phyloP scores from a whole-genome alignment of 2,888 invertebrate genomes.

The Ochropleura plecta region DNA sequence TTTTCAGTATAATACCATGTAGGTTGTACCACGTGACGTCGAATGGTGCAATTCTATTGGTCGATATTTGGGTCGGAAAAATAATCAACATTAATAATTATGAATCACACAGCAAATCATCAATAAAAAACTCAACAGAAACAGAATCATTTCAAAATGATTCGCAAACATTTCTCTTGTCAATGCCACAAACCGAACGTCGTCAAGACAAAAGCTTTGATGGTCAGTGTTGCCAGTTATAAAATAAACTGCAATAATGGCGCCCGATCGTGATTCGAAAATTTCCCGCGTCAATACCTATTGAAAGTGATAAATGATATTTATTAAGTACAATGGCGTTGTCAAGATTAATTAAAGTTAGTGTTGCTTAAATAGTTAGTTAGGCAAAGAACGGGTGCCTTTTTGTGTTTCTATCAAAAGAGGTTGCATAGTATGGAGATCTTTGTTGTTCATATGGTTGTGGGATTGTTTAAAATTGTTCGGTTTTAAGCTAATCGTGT shows the following conservation, averaged over 20 bases:
- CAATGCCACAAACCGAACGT: slow-evolving; percentile 71
- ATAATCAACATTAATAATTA: slow-evolving; percentile 54
- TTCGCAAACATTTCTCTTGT: slow-evolving; percentile 69
- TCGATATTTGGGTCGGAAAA: too few relatives aligned
- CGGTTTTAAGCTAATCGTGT: slow-evolving; percentile 56
- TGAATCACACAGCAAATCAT: slow-evolving; percentile 37
- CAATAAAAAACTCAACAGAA: slow-evolving; percentile 39
- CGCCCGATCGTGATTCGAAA: slow-evolving; percentile 76
- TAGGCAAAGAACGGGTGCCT: slow-evolving; percentile 83
- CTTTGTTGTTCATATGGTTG: slow-evolving; percentile 63
- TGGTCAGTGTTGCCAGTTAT: slow-evolving; percentile 76
- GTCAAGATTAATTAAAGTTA: slow-evolving; percentile 89
- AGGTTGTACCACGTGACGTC: too few relatives aligned
- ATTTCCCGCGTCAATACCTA: slow-evolving; percentile 79
- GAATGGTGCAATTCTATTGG: too few relatives aligned
- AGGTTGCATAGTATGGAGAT: slow-evolving; percentile 59
- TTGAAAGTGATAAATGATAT: slow-evolving; percentile 88
- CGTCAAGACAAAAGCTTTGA: slow-evolving; percentile 72
- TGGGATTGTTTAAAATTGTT: slow-evolving; percentile 67
- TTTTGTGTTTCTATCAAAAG: slow-evolving; percentile 73
- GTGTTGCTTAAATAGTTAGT: slow-evolving; percentile 88
- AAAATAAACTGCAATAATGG: slow-evolving; percentile 72
- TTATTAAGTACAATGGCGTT: slow-evolving; percentile 81
- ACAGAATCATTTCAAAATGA: slow-evolving; percentile 61
- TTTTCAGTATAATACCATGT: too few relatives aligned